A percentile compares a stretch with the other conserved stretches of the same genome.
These are phyloP conservation scores for Glaucopsyche alexis DNA, from an alignment of 2,888 invertebrate species.

Conservation along the genomic window DNA sequence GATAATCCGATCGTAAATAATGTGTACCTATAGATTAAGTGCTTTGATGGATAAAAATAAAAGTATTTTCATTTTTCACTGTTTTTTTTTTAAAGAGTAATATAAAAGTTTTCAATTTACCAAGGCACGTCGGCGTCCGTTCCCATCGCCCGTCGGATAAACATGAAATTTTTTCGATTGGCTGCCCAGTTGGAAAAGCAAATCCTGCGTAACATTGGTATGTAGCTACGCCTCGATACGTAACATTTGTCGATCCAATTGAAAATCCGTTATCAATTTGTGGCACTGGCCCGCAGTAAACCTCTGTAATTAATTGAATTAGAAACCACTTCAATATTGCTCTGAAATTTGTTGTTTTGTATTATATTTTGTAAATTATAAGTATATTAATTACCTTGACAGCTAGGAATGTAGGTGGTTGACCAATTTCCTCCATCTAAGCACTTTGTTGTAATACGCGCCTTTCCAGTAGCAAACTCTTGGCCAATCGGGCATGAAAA, in stretches of 20 bases:
- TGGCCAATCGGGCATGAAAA: constrained; percentile 96
- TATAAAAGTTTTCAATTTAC: constrained; percentile 60
- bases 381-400: constrained; percentile 84
- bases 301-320: constrained; percentile 76
- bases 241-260: constrained; percentile 96
- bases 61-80: neutral
- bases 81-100: constrained; percentile 13
- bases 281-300: constrained; percentile 98
- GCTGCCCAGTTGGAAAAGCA: constrained; percentile 92
- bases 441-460: constrained; percentile 91
- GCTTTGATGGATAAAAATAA: neutral
- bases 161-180: constrained; percentile 93
- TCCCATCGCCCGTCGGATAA: constrained; percentile 95
- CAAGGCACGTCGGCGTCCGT: constrained; percentile 93
- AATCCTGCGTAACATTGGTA: constrained; percentile 98
- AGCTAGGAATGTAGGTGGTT: constrained; percentile 93
- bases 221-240: constrained; percentile 94
- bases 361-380: neutral
- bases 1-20: constrained; percentile 6
- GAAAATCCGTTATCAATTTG: constrained; percentile 99
- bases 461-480: constrained; percentile 94
- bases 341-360: constrained; percentile 27
- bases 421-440: constrained; percentile 95
- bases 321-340: constrained; percentile 20
- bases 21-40: neutral